Evolutionary conservation across 1,140 invertebrate genomes (phyloP).

Genomic region (Dysdera silvatica): DNA sequence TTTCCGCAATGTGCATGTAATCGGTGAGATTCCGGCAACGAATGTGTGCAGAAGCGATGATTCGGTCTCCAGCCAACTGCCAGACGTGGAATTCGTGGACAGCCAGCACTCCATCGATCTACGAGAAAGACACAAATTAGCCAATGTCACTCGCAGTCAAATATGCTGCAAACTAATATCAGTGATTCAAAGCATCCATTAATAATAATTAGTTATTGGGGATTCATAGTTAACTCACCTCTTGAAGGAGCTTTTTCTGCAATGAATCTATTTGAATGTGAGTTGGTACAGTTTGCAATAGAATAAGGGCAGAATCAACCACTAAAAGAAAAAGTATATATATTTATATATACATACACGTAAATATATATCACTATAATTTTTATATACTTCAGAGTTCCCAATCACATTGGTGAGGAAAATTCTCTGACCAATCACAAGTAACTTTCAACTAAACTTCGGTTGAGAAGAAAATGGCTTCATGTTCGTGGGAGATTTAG

Average conservation of each 20-base stretch:
- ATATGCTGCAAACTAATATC: too few species aligned
- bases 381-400: too few species aligned
- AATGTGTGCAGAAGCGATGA: conserved; percentile 54
- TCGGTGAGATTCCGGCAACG: conserved; percentile 47
- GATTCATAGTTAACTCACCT: too few species aligned
- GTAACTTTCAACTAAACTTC: too few species aligned
- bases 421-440: too few species aligned
- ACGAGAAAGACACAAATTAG: background rate
- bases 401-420: too few species aligned
- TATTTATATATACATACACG: background rate
- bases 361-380: background rate
- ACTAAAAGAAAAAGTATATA: conserved; percentile 38
- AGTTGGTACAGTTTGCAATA: conserved; percentile 53
- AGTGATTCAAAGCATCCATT: too few species aligned
- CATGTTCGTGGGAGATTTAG: too few species aligned
- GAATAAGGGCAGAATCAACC: conserved; percentile 50
- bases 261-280: conserved; percentile 50
- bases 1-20: conserved; percentile 58
- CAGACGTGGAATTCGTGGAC: conserved; percentile 56
- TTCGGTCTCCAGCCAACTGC: conserved; percentile 51
- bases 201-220: too few species aligned
- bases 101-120: conserved; percentile 51
- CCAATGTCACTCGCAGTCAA: background rate
- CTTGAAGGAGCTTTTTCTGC: conserved; percentile 44
- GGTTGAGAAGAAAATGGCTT: too few species aligned